Base-by-base conservation (phyloP, 2,888 invertebrate species). In the Salpingus planirostris region DNA sequence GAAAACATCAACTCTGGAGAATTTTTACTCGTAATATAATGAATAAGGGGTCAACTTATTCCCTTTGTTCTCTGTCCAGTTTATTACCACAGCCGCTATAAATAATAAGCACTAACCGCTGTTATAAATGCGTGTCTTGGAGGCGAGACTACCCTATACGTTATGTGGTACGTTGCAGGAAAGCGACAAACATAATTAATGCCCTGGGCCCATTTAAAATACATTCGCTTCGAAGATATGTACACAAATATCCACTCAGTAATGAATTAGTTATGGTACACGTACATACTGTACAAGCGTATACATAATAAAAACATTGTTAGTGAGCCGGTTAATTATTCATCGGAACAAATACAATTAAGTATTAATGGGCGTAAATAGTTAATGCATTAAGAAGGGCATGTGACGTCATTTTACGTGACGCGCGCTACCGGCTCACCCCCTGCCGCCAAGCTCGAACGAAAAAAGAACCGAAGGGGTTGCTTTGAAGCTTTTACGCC, bases 301-400 rank as follows among this genome's bases (percentile, higher is more conserved):
- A 53, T 56, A 44, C 53, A 56, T 55, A 54, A 55, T 56, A 51
- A 52, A 57, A 52, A 55, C 54, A 53, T 53, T 55, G 55, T 57
- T 57, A 57, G 55, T 51, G 57, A 51, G 44, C 50, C 42, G 34
- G 47, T 57, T 47, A 50, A 57, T 56, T 50, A 56, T 57, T 54
- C 52, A 57, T 38, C 43, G 40, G 47, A 52, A 56, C 57, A 57
- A 57, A 57, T 57, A 57, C 48, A 53, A 55, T 57, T 49, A 56
- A 51, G 43, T 52, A 55, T 57, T 57, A 55, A 57, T 53, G 49
- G 45, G 36, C 40, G 47, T 55, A 49, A 54, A 57, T 55, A 46
- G 46, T 57, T 52, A 38, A 57, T 46, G 49, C 33, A 24, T 29
- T 43, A 50, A 53, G 54, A 48, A 54, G 50, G 52, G 50, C 49